phyloP scores from a whole-genome alignment of 1,140 invertebrate species.

The Augochlora pura region DNA sequence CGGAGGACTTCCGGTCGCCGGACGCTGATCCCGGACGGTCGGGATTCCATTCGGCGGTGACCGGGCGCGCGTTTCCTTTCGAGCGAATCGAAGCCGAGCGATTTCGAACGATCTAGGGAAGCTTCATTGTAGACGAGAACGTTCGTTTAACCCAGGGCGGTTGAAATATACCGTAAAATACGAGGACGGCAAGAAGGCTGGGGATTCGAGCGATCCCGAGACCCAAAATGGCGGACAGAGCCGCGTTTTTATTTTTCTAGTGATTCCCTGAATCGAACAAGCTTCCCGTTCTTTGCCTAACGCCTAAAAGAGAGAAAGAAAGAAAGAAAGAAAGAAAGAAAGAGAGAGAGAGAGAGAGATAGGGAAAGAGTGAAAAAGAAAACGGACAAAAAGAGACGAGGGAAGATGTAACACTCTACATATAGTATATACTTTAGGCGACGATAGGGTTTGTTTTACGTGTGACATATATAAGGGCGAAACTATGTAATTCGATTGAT shows the following conservation, averaged over 20 bases:
- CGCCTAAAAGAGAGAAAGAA: constrained; percentile 47
- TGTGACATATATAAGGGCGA: constrained; percentile 13
- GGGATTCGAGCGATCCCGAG: background rate
- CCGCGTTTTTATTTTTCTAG: constrained; percentile 55
- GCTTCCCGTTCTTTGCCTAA: constrained; percentile 63
- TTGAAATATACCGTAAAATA: too few relatives aligned
- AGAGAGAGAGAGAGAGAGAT: background rate
- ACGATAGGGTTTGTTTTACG: constrained; percentile 39
- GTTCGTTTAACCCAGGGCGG: too few relatives aligned
- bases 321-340: background rate
- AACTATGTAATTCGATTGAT: constrained; percentile 32
- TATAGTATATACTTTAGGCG: constrained; percentile 4
- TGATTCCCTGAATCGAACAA: constrained; percentile 48
- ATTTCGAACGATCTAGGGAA: too few relatives aligned
- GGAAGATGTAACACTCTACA: background rate
- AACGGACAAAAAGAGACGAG: background rate
- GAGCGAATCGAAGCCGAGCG: too few relatives aligned
- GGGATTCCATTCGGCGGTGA: too few relatives aligned
- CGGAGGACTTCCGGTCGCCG: background rate
- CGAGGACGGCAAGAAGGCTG: background rate
- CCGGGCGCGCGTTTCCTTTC: too few relatives aligned
- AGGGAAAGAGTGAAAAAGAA: constrained; percentile 25
- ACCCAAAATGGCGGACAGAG: background rate
- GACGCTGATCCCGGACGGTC: background rate
- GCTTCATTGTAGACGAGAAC: too few relatives aligned